Percentiles rank a stretch among this genome's conserved stretches.
phyloP scores from a whole-genome alignment of 2,888 invertebrate genomes.

The Pogonocherus hispidulus region DNA sequence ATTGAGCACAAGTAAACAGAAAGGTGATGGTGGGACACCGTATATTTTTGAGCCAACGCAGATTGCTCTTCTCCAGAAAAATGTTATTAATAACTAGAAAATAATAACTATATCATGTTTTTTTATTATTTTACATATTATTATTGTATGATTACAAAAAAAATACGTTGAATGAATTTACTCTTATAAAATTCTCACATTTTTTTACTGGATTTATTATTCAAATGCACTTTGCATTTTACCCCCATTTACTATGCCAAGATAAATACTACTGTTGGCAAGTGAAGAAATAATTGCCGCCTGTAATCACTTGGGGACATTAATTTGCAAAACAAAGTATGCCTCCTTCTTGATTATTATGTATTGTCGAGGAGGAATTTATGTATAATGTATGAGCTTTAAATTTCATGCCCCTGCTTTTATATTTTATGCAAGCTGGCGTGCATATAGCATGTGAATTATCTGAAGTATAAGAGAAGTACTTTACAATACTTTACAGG shows the following conservation, averaged over 20 bases:
- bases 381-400: conserved; percentile 45
- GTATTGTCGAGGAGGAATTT: conserved; percentile 39
- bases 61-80: too few species aligned
- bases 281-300: conserved; percentile 4
- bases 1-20: too few species aligned
- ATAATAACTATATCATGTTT: too few species aligned
- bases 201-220: too few species aligned
- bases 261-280: not conserved
- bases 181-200: too few species aligned
- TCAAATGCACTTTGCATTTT: not conserved
- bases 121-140: too few species aligned
- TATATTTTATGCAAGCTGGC: conserved; percentile 39
- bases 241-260: too few species aligned
- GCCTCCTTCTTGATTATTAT: conserved; percentile 37
- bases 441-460: conserved; percentile 36
- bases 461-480: conserved; percentile 28
- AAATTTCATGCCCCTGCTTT: conserved; percentile 33
- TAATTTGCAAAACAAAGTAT: conserved; percentile 31
- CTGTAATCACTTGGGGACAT: conserved; percentile 10
- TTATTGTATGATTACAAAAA: too few species aligned
- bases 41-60: too few species aligned
- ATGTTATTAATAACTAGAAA: too few species aligned
- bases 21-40: too few species aligned
- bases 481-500: conserved; percentile 31
- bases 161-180: too few species aligned